Evolutionary conservation across 2,797 vertebrate genomes (phyloP).

Genomic region (Dromococcyx pavoninus): DNA sequence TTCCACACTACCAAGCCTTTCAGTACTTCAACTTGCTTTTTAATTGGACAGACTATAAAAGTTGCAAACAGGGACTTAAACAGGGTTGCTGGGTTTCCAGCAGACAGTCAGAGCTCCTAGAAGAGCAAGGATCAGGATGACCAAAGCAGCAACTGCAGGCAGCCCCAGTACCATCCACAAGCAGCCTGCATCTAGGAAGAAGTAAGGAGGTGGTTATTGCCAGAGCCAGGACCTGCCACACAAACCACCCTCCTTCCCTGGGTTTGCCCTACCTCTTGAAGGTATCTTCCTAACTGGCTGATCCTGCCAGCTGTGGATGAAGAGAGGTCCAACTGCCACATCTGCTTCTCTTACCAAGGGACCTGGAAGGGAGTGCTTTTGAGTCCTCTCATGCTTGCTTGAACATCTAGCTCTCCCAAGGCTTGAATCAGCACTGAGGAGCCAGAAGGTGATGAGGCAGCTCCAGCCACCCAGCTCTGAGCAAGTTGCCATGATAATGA

Average conservation of each 20-base stretch:
- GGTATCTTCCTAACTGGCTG: not conserved
- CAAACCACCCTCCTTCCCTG: no score
- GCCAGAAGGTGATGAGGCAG: not conserved
- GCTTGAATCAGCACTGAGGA: not conserved
- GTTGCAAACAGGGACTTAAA: not conserved
- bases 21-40: not conserved
- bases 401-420: not conserved
- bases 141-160: not conserved
- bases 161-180: not conserved
- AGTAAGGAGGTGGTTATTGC: not conserved
- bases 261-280: not conserved
- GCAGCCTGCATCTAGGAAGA: not conserved
- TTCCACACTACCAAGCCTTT: no score
- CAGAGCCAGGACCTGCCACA: not conserved
- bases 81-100: not conserved
- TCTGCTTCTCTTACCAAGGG: not conserved
- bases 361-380: not conserved
- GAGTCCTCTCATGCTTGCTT: not conserved
- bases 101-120: not conserved
- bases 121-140: not conserved
- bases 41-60: not conserved
- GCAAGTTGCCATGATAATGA: rapidly evolving
- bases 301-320: not conserved
- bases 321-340: conserved; percentile 17
- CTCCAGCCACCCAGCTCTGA: not conserved